Evolutionary conservation across 2,888 invertebrate genomes (phyloP).

Genomic region (Frankliniella intonsa): DNA sequence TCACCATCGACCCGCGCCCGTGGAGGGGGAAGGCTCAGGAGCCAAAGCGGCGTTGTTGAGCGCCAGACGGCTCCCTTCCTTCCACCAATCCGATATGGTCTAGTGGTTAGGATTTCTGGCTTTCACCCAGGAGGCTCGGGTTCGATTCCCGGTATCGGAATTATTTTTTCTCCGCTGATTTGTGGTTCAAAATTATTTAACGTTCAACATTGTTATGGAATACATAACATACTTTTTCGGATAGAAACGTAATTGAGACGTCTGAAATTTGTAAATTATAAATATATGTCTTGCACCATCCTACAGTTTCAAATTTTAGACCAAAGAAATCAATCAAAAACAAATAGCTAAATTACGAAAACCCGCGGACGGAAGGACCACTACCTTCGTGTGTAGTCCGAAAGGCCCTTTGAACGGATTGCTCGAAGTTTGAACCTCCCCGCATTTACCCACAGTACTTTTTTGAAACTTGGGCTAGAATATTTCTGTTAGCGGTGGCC

Average conservation of each 20-base stretch:
- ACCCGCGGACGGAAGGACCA: neutral
- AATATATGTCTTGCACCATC: neutral
- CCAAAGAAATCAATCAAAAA: neutral
- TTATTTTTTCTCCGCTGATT: neutral
- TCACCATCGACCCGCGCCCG: neutral
- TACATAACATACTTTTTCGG: too few relatives aligned
- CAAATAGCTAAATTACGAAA: neutral
- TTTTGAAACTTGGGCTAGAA: too few relatives aligned
- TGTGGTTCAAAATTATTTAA: neutral
- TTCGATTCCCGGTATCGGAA: slow-evolving; percentile 68
- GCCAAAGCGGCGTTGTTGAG: too few relatives aligned
- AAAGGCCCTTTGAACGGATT: too few relatives aligned
- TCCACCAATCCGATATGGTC: slow-evolving; percentile 50
- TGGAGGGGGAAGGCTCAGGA: too few relatives aligned
- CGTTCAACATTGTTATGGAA: too few relatives aligned
- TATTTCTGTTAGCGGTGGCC: too few relatives aligned
- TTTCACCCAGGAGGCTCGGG: slow-evolving; percentile 65
- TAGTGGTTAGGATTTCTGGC: slow-evolving; percentile 59
- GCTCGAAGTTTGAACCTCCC: too few relatives aligned
- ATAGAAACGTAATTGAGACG: neutral
- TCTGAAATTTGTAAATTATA: neutral
- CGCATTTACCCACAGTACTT: too few relatives aligned
- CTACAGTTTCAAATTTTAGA: neutral
- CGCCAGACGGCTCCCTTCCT: neutral
- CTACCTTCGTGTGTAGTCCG: too few relatives aligned